Evolutionary conservation across 2,797 vertebrate genomes (phyloP).

Genomic region (Sciurus carolinensis): DNA sequence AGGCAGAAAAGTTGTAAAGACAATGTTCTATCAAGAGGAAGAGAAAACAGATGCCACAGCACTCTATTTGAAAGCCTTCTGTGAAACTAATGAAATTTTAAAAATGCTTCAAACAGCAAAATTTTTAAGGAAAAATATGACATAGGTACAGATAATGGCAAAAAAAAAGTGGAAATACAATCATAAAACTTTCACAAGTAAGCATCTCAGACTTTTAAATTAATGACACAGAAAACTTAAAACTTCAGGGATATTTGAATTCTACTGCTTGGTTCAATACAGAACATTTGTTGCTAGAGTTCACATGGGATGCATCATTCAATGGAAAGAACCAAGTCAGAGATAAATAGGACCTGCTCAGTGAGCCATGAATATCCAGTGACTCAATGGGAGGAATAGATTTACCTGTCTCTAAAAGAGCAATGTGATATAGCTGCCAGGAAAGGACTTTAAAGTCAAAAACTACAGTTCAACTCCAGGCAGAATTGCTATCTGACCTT

Average conservation of each 20-base stretch:
- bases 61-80: background rate
- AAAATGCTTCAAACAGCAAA: constrained; percentile 7
- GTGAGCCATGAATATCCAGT: background rate
- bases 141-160: background rate
- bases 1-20: background rate
- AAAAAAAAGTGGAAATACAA: background rate
- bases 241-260: background rate
- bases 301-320: background rate
- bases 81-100: background rate
- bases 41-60: background rate
- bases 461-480: background rate
- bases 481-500: background rate
- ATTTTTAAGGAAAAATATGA: background rate
- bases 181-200: background rate
- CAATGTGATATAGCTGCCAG: background rate
- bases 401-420: background rate
- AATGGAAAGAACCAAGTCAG: background rate
- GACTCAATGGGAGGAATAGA: background rate
- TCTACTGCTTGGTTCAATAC: background rate
- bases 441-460: background rate
- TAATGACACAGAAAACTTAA: background rate
- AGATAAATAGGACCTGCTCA: background rate
- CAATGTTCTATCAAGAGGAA: background rate
- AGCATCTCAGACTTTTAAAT: background rate
- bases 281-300: background rate